Evolutionary conservation across 2,888 invertebrate species (phyloP).

Genomic region (Enchytraeus crypticus): DNA sequence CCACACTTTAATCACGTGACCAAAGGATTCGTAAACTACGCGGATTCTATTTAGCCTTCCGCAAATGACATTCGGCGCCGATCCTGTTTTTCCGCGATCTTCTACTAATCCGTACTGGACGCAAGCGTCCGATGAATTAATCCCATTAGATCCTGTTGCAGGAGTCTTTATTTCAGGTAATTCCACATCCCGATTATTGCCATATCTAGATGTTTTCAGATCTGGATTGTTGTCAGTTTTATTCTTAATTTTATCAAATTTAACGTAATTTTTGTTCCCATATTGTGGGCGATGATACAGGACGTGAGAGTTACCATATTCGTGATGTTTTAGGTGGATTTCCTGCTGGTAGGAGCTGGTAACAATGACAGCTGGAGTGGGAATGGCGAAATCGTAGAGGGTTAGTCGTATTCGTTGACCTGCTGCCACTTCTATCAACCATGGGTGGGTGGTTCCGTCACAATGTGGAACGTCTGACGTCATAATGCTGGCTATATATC

Average conservation of each 20-base stretch:
- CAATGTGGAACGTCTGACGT: conserved; percentile 14
- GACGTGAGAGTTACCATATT: no score
- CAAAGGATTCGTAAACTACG: conserved; percentile 6
- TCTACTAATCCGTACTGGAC: conserved; percentile 12
- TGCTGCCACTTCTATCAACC: conserved; percentile 8
- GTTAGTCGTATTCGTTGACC: not conserved
- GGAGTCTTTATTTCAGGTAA: no score
- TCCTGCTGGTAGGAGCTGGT: no score
- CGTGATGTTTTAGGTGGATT: no score
- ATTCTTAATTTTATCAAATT: no score
- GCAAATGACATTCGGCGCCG: conserved; percentile 10
- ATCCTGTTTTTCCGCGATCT: conserved; percentile 3
- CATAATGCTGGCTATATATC: conserved; percentile 11
- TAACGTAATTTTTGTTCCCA: no score
- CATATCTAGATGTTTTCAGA: no score
- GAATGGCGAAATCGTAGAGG: not conserved
- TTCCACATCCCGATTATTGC: no score
- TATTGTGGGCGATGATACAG: no score
- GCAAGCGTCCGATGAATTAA: no score
- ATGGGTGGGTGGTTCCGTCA: conserved; percentile 15
- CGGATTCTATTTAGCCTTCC: conserved; percentile 4
- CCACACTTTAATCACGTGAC: conserved; percentile 12
- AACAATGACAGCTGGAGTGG: not conserved
- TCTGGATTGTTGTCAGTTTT: no score
- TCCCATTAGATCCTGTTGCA: no score